Evolutionary conservation across 2,113 vertebrate genomes (phyloP), one percentile per base, ranked within the genome.

Genomic region (Sigmodon hispidus): DNA sequence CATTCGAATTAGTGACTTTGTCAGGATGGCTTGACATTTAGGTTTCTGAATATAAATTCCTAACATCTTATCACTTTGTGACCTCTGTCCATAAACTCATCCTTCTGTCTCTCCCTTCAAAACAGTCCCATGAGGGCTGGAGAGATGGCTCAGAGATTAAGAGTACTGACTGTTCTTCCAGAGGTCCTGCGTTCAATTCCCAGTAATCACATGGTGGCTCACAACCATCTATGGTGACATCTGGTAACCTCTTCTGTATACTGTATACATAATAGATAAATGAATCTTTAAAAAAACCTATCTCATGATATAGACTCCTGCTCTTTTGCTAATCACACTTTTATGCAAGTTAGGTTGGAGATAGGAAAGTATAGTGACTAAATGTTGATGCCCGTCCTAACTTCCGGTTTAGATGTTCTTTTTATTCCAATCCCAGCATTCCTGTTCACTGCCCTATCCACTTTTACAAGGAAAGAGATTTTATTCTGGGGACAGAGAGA

Each of bases 51-150:
- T 59, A 67, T 75, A 59, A 85, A 90, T 85, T 79, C 45, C 86
- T 90, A 67, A 59, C 12, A 24, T 72, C 34, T 80, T 48, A 36
- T 86, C 40, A 31, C 48, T 70, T n/a, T 48, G 52, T 61, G 59
- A 55, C 36, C 87, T 69, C 43, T 88, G 45, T 26, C 72, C 10
- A 72, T 45, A 43, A 90, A 70, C 3, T 24, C 36, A 40, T 40
- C n/a, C 24, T 89, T 87, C 45, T 76, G 13, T 84, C 52, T 63
- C 43, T 94, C 67, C 65, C 57, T 76, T 83, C 73, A 85, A 91
- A 36, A 69, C 6, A 6, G 19, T 40, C 36, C 69, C 69, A n/a
- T n/a, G n/a, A n/a, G n/a, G n/a, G n/a, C n/a, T n/a, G n/a, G n/a
- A n/a, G n/a, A n/a, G n/a, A n/a, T n/a, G n/a, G n/a, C n/a, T n/a